Conservation (phyloP, 2,888 invertebrate genomes). For the Philonicus albiceps region DNA sequence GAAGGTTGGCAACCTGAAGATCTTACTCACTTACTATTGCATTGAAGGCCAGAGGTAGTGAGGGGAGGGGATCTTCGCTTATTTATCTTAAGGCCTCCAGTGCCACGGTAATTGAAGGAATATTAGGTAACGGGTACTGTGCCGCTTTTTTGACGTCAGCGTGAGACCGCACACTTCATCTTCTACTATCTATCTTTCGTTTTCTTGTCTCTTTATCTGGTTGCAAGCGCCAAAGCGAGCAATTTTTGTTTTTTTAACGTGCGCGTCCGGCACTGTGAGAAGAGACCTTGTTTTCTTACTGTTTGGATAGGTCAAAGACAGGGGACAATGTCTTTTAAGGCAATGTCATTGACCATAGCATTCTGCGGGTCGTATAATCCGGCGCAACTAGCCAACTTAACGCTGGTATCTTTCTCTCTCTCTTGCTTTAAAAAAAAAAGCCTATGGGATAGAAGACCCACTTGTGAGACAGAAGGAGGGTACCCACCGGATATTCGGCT, state of each 20-base stretch:
- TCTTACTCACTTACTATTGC: not conserved
- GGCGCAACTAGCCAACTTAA: not conserved
- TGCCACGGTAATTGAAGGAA: conserved; percentile 5
- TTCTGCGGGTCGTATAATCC: not conserved
- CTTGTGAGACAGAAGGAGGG: not conserved
- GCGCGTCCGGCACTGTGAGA: not conserved
- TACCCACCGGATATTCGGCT: not conserved
- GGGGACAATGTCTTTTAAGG: not conserved
- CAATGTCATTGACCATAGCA: not conserved
- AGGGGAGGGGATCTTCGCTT: too few species aligned
- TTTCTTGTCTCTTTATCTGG: not conserved
- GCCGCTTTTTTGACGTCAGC: conserved; percentile 7
- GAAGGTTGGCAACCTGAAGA: not conserved
- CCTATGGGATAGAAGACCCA: not conserved
- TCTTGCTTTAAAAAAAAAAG: not conserved
- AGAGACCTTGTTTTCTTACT: not conserved
- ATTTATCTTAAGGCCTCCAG: not conserved
- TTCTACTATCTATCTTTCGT: not conserved
- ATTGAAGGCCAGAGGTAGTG: too few species aligned
- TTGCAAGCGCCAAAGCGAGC: not conserved
- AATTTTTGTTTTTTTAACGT: not conserved
- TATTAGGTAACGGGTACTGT: conserved; percentile 12
- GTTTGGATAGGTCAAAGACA: not conserved
- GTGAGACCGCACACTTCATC: not conserved
- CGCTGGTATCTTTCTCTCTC: not conserved